Base-by-base conservation (phyloP, 2,888 invertebrate species). In the Hymenopus coronatus region DNA sequence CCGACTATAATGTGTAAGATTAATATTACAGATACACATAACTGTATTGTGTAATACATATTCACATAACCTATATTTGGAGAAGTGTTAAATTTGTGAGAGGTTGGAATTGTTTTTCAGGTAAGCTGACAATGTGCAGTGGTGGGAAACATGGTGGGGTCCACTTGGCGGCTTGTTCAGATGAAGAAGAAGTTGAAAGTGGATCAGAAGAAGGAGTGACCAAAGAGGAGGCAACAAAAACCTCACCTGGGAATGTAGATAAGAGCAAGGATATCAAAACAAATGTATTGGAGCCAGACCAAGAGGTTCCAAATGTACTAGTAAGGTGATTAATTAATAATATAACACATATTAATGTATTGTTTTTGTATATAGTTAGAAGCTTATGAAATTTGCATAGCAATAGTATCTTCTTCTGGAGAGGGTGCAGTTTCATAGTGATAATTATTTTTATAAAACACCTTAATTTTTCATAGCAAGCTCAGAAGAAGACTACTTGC, bases 221-320 rank as follows among this genome's bases (percentile, higher is more conserved):
- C 28, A 88, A 88, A 28, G 87, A 87, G 25, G 82, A 87, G 7
- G 33, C 40, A 1, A 25, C 85, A 33, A 88, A 88, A 46, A 33
- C 84, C 70, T n/a, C 46, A 28, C 14, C 27, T 84, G 70, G 46
- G 12, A 81, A 89, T 33, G 28, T 83, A 84, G 27, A 83, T 15
- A 81, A 28, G 33, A 33, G 12, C 81, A 89, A 83, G 28, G 88
- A 88, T 40, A 70, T 88, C 28, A 88, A 89, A 30, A 30, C 82
- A 12, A 87, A 12, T 82, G 20, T 83, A 20, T 20, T 89, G 28
- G 90, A 90, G 84, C 89, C 90, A 54, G 90, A 91, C 54, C 90
- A 91, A 87, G 90, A 90, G 82, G 90, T 90, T 54, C 90, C 91
- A 27, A 90, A 90, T 89, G 88, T 90, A 81, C 89, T 90, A 40